Conservation (phyloP, 2,888 invertebrate species). For the Lasioglossum malachurum region DNA sequence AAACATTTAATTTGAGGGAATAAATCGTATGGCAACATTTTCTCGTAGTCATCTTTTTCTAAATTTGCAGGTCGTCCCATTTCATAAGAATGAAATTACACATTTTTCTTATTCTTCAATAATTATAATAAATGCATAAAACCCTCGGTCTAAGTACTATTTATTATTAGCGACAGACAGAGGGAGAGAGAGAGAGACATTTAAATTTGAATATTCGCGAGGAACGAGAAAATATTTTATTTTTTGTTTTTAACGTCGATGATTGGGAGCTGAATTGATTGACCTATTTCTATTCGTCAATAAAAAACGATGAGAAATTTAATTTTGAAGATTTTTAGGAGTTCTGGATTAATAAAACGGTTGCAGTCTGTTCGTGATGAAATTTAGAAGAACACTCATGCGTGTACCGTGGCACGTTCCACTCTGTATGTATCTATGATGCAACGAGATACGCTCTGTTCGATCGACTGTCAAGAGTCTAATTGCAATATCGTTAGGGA, state of each 20-base stretch:
- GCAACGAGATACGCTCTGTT: conserved; percentile 55
- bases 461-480: conserved; percentile 72
- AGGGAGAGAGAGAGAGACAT: too few species aligned
- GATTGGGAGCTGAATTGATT: neutral
- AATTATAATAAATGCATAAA: neutral
- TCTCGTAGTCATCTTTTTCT: neutral
- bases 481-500: conserved; percentile 75
- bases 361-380: neutral
- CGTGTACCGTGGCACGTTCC: neutral
- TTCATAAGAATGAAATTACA: neutral
- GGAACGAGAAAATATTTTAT: neutral
- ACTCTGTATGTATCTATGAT: conserved; percentile 9
- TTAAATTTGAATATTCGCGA: neutral
- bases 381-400: neutral
- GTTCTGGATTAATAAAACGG: neutral
- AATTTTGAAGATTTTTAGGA: neutral
- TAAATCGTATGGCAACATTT: neutral
- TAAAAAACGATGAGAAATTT: neutral
- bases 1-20: neutral
- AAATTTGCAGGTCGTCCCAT: neutral
- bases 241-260: neutral
- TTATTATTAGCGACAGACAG: neutral
- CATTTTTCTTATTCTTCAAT: neutral
- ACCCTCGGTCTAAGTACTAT: neutral
- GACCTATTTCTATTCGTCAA: neutral